A percentile compares a stretch with the other conserved stretches of the same genome.
These are phyloP conservation scores for Trypoxylon attenuatum DNA, from an alignment of 2,888 invertebrate species.

Conservation along the genomic window DNA sequence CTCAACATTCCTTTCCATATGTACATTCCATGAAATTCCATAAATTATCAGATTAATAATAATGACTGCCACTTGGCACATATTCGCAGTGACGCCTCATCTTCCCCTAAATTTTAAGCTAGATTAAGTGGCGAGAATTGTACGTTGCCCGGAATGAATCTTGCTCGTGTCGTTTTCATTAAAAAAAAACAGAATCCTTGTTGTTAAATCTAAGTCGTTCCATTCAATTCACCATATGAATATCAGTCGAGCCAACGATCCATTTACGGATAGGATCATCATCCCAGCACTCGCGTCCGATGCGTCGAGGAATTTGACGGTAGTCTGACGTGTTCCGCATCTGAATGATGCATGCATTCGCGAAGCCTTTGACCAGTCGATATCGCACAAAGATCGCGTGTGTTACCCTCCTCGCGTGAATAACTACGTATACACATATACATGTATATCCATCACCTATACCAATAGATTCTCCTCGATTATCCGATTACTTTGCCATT, in stretches of 20 bases:
- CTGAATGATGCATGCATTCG: not conserved
- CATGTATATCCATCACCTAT: too few relatives aligned
- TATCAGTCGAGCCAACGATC: not conserved
- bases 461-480: not conserved
- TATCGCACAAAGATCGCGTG: not conserved
- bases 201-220: not conserved
- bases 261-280: not conserved
- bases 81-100: constrained; percentile 21
- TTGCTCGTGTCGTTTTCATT: constrained; percentile 25
- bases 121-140: constrained; percentile 51
- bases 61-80: not conserved
- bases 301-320: not conserved
- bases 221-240: not conserved
- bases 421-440: too few relatives aligned
- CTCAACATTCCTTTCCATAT: constrained; percentile 11
- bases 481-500: constrained; percentile 15
- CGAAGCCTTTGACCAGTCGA: not conserved
- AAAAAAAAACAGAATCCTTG: not conserved
- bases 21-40: constrained; percentile 10
- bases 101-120: constrained; percentile 44
- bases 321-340: not conserved
- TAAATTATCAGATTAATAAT: too few relatives aligned
- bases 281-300: too few relatives aligned
- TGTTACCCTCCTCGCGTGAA: too few relatives aligned
- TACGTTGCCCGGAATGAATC: constrained; percentile 42